Conservation (phyloP, 1,140 invertebrate species). For the Lamellibrachia luymesi region DNA sequence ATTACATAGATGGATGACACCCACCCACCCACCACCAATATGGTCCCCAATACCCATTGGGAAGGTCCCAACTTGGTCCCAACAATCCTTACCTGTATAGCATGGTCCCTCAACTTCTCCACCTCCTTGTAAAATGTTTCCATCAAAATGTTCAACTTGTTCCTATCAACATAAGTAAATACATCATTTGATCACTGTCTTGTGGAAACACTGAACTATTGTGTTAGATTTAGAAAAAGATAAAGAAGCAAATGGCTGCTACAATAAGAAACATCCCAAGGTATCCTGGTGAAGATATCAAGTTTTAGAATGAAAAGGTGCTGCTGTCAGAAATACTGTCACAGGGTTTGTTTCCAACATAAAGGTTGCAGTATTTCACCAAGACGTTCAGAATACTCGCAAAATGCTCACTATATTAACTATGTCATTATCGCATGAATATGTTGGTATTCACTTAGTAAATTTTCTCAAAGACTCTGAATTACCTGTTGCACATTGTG, state of each 20-base stretch:
- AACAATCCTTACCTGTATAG: conserved; percentile 37
- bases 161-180: conserved; percentile 34
- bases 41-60: not conserved
- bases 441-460: not conserved
- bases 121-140: conserved; percentile 56
- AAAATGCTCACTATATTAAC: not conserved
- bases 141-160: conserved; percentile 52
- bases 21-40: not conserved
- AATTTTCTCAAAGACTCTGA: not conserved
- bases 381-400: not conserved
- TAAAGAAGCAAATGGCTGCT: too few relatives aligned
- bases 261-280: too few relatives aligned
- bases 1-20: too few relatives aligned
- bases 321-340: not conserved
- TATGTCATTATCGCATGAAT: not conserved
- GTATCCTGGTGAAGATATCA: too few relatives aligned
- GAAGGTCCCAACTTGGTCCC: not conserved
- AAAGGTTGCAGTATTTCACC: not conserved
- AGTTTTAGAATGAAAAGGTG: too few relatives aligned
- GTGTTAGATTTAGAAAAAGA: too few relatives aligned
- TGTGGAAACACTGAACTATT: not conserved
- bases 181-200: not conserved
- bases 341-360: not conserved
- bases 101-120: conserved; percentile 48
- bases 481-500: too few relatives aligned